phyloP scores from a whole-genome alignment of 2,113 vertebrate species.

The Coregonus clupeaformis region DNA sequence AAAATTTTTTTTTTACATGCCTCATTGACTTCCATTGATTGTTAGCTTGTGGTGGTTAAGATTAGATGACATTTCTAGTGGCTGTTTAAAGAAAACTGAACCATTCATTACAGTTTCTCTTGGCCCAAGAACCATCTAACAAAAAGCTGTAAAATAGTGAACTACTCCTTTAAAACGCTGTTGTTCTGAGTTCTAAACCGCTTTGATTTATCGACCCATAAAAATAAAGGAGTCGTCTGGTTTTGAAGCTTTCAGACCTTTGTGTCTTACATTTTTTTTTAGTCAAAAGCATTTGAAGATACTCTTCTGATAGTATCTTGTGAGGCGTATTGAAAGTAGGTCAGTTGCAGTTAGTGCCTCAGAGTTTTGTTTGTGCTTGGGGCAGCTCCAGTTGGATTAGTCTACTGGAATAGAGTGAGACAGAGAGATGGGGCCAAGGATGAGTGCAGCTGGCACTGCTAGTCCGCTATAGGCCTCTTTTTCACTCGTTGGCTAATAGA shows the following conservation, averaged over 20 bases:
- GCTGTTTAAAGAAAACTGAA: too few relatives aligned
- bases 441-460: slow-evolving; percentile 44
- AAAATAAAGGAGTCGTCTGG: slow-evolving; percentile 22
- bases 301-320: slow-evolving; percentile 38
- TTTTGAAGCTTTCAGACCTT: slow-evolving; percentile 3
- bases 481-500: slow-evolving; percentile 33
- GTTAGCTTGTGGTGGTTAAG: too few relatives aligned
- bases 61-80: too few relatives aligned
- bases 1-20: too few relatives aligned
- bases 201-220: slow-evolving; percentile 47
- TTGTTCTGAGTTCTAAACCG: slow-evolving; percentile 34
- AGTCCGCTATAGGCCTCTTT: slow-evolving; percentile 57
- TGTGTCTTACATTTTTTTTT: background rate
- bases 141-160: too few relatives aligned
- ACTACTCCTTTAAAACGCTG: too few relatives aligned
- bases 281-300: background rate
- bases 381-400: slow-evolving; percentile 68
- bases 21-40: too few relatives aligned
- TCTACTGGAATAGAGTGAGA: slow-evolving; percentile 41
- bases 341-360: slow-evolving; percentile 48
- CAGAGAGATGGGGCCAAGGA: slow-evolving; percentile 23
- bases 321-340: slow-evolving; percentile 54
- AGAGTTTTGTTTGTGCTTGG: slow-evolving; percentile 68
- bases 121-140: too few relatives aligned
- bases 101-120: too few relatives aligned